A percentile compares a stretch with the other conserved stretches of the same genome.
Evolutionary conservation across 1,140 invertebrate genomes (phyloP).

Genomic region (Parasteatoda tepidariorum): DNA sequence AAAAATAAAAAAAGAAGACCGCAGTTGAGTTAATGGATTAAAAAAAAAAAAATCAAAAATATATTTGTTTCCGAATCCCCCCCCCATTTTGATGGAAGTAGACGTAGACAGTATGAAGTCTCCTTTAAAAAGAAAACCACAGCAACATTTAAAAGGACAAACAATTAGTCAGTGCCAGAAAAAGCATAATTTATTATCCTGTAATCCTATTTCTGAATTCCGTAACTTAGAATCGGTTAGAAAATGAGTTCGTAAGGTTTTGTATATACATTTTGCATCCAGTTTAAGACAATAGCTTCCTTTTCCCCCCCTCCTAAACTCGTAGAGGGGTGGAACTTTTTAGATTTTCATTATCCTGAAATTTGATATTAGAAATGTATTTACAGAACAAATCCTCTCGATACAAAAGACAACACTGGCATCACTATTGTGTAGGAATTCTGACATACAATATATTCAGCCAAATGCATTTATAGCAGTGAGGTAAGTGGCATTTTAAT

Average conservation of each 20-base stretch:
- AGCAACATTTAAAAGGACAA: too few relatives aligned
- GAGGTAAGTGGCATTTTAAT: conserved; percentile 7
- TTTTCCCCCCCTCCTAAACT: too few relatives aligned
- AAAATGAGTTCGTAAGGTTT: not conserved
- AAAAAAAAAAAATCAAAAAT: too few relatives aligned
- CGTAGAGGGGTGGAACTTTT: not conserved
- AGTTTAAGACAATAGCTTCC: not conserved
- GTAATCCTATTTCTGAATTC: not conserved
- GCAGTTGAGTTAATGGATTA: too few relatives aligned
- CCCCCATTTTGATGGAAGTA: too few relatives aligned
- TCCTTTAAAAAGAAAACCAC: too few relatives aligned
- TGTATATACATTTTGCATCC: not conserved
- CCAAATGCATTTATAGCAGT: not conserved
- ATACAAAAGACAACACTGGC: conserved; percentile 79
- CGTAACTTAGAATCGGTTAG: not conserved
- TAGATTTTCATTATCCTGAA: too few relatives aligned
- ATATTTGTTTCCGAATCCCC: too few relatives aligned
- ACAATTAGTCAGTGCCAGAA: too few relatives aligned
- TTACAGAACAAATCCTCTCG: conserved; percentile 81
- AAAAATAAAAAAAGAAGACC: too few relatives aligned
- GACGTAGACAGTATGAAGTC: too few relatives aligned
- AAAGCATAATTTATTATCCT: too few relatives aligned
- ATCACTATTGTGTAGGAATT: conserved; percentile 54
- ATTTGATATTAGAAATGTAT: not conserved
- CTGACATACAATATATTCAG: conserved; percentile 32